phyloP scores from a whole-genome alignment of 2,797 vertebrate genomes.

The Lerista edwardsae region DNA sequence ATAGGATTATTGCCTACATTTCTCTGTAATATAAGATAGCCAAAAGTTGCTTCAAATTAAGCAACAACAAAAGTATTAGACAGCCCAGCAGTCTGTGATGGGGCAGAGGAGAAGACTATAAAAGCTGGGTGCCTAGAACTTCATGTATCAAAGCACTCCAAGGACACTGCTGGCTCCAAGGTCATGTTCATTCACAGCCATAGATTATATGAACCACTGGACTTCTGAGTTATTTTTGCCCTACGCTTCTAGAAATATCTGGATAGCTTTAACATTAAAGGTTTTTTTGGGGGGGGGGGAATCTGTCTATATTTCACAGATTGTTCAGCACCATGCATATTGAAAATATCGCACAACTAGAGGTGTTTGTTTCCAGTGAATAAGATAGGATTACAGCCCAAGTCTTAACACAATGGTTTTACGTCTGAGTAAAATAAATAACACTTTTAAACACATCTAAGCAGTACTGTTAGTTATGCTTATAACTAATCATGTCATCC shows the following conservation, averaged over 20 bases:
- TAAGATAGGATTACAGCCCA: too few species aligned
- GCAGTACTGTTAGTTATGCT: too few species aligned
- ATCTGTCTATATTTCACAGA: neutral
- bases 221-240: neutral
- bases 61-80: neutral
- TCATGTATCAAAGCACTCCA: neutral
- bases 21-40: neutral
- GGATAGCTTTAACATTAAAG: neutral
- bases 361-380: too few species aligned
- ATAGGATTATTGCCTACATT: neutral
- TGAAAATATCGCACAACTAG: neutral
- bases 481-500: neutral
- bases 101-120: neutral
- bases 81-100: neutral
- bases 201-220: neutral
- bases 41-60: neutral
- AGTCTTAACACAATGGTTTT: too few species aligned
- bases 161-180: neutral
- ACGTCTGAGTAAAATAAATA: too few species aligned
- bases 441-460: too few species aligned
- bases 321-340: neutral
- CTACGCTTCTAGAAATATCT: neutral
- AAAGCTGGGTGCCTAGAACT: neutral
- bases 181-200: neutral
- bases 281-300: neutral